phyloP scores from a whole-genome alignment of 2,113 vertebrate species.

The Aegithalos caudatus region DNA sequence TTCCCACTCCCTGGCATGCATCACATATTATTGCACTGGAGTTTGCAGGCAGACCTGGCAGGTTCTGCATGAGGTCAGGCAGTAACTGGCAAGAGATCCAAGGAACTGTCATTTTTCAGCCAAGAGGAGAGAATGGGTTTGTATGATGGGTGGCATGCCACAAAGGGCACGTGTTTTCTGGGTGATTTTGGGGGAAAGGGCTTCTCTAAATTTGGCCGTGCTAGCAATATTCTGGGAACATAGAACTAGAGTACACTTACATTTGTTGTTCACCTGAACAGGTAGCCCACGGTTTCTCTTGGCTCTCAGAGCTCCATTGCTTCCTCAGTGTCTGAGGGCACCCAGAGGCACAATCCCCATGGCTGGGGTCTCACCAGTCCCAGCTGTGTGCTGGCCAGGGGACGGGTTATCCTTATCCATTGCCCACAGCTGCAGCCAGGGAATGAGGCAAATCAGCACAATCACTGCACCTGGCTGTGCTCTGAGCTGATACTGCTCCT shows the following conservation, averaged over 20 bases:
- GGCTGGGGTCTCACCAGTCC: accelerated
- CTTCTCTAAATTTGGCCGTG: not conserved
- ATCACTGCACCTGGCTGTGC: not conserved
- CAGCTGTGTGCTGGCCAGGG: not conserved
- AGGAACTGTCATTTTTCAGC: not conserved
- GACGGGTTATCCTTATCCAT: not conserved
- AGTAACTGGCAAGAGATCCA: not conserved
- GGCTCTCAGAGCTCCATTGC: not conserved
- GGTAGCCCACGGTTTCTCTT: not conserved
- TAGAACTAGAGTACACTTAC: not conserved
- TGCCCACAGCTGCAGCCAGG: not conserved
- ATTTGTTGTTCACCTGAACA: not conserved
- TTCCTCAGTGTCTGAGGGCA: not conserved
- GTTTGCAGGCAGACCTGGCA: not conserved
- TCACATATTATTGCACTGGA: not conserved
- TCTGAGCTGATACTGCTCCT: not conserved
- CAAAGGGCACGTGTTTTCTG: not conserved
- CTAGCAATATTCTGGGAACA: not conserved
- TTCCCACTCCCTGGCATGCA: not conserved
- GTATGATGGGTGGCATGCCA: not conserved
- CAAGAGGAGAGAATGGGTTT: not conserved
- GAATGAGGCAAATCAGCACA: not conserved
- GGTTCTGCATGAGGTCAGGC: not conserved
- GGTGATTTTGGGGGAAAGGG: not conserved
- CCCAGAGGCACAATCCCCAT: not conserved